A percentile compares a stretch with the other conserved stretches of the same genome.
These are phyloP conservation scores for Carettochelys insculpta DNA, from an alignment of 2,113 vertebrate genomes.

Conservation along the genomic window DNA sequence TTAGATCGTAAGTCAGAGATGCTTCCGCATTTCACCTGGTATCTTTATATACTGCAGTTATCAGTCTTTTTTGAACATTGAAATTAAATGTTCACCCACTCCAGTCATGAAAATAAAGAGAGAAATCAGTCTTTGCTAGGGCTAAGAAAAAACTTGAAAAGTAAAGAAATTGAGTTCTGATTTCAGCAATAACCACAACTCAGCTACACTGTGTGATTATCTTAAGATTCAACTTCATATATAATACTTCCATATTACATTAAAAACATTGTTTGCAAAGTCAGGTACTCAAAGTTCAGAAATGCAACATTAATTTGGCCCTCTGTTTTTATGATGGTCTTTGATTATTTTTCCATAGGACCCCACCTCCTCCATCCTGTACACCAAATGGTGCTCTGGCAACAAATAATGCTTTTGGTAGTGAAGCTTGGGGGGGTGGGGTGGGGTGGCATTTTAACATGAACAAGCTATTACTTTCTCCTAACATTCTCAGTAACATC, in stretches of 20 bases:
- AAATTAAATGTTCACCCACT: not conserved
- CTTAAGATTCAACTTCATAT: not conserved
- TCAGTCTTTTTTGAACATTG: not conserved
- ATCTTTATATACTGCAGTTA: not conserved
- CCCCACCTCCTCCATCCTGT: not conserved
- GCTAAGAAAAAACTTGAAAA: not conserved
- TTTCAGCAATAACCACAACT: not conserved
- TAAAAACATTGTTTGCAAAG: not conserved
- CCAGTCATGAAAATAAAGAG: not conserved
- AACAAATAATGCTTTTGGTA: not conserved
- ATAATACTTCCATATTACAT: not conserved
- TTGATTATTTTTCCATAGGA: too few species aligned
- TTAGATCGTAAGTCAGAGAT: not conserved
- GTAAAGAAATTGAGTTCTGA: not conserved
- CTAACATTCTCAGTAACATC: not conserved
- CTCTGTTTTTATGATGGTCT: not conserved
- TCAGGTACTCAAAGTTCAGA: not conserved
- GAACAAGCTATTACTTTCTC: not conserved
- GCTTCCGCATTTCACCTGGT: not conserved
- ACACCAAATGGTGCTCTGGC: not conserved
- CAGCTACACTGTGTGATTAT: not conserved
- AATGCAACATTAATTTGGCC: not conserved
- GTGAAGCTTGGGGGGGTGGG: not conserved
- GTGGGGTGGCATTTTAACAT: too few species aligned
- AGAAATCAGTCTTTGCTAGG: not conserved